Conservation (phyloP, 2,797 vertebrate species). For the Catharus ustulatus region DNA sequence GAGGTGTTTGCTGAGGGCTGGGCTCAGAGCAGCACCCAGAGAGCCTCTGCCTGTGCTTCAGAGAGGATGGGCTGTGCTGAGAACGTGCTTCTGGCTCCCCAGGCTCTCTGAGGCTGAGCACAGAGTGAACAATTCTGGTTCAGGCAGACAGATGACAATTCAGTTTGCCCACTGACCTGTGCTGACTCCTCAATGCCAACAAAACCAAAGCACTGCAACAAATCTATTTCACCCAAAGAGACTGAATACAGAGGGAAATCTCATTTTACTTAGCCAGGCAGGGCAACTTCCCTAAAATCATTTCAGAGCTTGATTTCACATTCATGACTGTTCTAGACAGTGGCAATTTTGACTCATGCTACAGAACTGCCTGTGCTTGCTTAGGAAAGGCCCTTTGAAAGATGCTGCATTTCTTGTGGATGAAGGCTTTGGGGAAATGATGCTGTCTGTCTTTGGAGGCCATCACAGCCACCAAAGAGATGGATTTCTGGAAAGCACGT, state of each 20-base stretch:
- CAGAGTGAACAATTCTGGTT: background rate
- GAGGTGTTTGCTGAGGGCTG: background rate
- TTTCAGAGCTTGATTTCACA: background rate
- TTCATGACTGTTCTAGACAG: background rate
- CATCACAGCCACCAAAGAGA: background rate
- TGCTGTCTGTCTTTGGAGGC: background rate
- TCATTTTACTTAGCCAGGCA: background rate
- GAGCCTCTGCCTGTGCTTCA: background rate
- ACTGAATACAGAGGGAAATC: background rate
- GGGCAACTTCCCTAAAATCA: background rate
- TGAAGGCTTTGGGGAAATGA: background rate
- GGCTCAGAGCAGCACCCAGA: background rate
- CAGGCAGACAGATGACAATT: background rate
- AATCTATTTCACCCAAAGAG: background rate
- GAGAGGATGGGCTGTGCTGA: background rate
- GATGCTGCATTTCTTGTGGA: background rate
- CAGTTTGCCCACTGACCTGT: constrained; percentile 28
- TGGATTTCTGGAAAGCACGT: background rate
- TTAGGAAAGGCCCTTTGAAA: background rate
- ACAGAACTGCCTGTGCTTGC: background rate
- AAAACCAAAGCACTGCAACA: constrained; percentile 15
- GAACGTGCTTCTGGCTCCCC: background rate
- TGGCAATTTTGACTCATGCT: background rate
- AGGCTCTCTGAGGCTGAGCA: background rate
- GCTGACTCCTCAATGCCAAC: background rate